phyloP scores from a whole-genome alignment of 2,888 invertebrate genomes.

The Ophion ventricosus region DNA sequence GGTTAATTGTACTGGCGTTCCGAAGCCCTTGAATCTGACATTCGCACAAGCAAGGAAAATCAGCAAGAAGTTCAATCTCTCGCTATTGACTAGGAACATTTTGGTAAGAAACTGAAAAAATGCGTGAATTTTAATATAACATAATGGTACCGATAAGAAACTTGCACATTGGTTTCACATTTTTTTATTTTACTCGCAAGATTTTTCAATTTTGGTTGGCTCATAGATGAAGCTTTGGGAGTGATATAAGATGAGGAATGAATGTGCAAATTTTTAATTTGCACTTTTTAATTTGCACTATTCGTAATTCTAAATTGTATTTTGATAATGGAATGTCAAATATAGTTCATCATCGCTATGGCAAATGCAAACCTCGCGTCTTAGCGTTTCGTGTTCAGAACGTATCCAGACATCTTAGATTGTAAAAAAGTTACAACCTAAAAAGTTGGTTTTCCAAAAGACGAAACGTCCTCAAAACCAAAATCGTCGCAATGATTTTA shows the following conservation, averaged over 20 bases:
- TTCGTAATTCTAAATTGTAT: no score
- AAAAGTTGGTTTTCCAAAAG: neutral
- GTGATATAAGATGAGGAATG: no score
- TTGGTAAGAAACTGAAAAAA: conserved; percentile 70
- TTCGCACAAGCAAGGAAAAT: conserved; percentile 72
- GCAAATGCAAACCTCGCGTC: no score
- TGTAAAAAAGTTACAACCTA: neutral
- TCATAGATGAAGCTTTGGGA: no score
- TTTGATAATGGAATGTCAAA: no score
- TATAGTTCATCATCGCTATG: no score
- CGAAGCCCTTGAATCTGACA: conserved; percentile 71
- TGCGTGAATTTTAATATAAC: neutral
- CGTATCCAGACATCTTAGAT: neutral
- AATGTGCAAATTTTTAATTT: no score
- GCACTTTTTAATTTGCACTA: no score
- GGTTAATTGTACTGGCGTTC: conserved; percentile 75
- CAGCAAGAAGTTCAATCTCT: conserved; percentile 76
- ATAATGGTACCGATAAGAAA: neutral
- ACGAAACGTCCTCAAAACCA: no score
- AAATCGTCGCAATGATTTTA: neutral
- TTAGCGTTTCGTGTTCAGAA: no score
- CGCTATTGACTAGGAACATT: conserved; percentile 75
- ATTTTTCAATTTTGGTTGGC: no score
- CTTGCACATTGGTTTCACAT: neutral
- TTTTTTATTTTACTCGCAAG: no score